phyloP scores from a whole-genome alignment of 2,888 invertebrate species.

The Trachelus iudaicus region DNA sequence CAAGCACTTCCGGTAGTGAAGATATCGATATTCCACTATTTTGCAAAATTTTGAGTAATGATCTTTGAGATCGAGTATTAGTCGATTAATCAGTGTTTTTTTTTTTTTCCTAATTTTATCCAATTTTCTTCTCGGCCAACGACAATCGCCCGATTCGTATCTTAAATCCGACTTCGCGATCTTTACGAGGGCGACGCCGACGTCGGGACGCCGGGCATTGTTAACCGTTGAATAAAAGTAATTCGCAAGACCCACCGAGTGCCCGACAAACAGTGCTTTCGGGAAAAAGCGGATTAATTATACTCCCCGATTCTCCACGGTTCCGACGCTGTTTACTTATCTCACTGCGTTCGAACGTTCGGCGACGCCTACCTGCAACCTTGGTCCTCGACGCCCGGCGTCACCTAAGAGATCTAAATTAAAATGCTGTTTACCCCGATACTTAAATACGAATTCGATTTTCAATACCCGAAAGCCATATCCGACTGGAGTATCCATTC shows the following conservation, averaged over 20 bases:
- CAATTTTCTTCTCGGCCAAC: not conserved
- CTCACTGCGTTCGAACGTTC: not conserved
- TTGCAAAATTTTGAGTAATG: not conserved
- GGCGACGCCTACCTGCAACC: not conserved
- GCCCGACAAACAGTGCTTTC: constrained; percentile 44
- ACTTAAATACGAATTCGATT: constrained; percentile 35
- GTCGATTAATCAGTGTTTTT: not conserved
- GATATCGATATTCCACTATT: not conserved
- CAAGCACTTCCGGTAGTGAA: not conserved
- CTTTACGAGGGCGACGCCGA: constrained; percentile 16
- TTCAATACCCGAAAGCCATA: not conserved
- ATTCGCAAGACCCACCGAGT: constrained; percentile 31
- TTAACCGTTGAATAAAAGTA: constrained; percentile 38
- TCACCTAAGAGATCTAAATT: constrained; percentile 42
- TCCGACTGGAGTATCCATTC: not conserved
- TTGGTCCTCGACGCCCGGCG: not conserved
- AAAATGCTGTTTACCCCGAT: constrained; percentile 56
- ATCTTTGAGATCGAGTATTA: not conserved
- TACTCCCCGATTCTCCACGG: constrained; percentile 16
- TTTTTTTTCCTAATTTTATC: not conserved
- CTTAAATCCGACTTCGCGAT: not conserved
- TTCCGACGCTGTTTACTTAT: constrained; percentile 11
- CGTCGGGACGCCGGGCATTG: constrained; percentile 20
- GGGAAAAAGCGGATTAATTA: constrained; percentile 49
- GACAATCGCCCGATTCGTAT: not conserved